Conservation (phyloP, 1,140 invertebrate species). For the Euwallacea similis region DNA sequence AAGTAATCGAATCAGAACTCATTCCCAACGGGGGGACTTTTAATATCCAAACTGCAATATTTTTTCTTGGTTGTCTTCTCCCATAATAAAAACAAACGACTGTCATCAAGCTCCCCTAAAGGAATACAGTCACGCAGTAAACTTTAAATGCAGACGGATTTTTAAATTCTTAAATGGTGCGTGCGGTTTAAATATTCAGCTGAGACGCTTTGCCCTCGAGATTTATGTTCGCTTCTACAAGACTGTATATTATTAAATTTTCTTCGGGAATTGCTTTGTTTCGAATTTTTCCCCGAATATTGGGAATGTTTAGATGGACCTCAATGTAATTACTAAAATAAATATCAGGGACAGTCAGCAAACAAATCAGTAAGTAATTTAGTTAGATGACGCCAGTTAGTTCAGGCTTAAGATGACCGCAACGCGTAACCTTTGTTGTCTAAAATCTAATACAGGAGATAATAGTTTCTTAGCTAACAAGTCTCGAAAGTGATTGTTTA, state of each 20-base stretch:
- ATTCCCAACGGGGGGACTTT: background rate
- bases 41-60: constrained; percentile 13
- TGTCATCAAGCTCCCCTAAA: constrained; percentile 25
- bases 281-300: too few relatives aligned
- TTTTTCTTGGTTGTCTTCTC: constrained; percentile 23
- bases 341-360: too few relatives aligned
- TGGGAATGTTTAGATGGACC: too few relatives aligned
- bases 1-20: too few relatives aligned
- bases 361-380: too few relatives aligned
- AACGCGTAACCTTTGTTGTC: too few relatives aligned
- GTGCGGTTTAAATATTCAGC: constrained; percentile 43
- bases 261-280: background rate
- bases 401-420: too few relatives aligned
- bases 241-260: constrained; percentile 5
- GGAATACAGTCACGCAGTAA: constrained; percentile 33
- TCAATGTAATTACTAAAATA: too few relatives aligned
- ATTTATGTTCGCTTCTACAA: constrained; percentile 13
- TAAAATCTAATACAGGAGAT: too few relatives aligned
- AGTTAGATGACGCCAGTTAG: too few relatives aligned
- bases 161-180: constrained; percentile 47
- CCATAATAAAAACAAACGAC: constrained; percentile 30
- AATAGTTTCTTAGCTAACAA: too few relatives aligned
- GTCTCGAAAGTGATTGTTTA: too few relatives aligned
- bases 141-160: constrained; percentile 43
- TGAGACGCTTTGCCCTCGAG: constrained; percentile 28